phyloP scores from a whole-genome alignment of 2,888 invertebrate species.

The Campopleginae sp. region DNA sequence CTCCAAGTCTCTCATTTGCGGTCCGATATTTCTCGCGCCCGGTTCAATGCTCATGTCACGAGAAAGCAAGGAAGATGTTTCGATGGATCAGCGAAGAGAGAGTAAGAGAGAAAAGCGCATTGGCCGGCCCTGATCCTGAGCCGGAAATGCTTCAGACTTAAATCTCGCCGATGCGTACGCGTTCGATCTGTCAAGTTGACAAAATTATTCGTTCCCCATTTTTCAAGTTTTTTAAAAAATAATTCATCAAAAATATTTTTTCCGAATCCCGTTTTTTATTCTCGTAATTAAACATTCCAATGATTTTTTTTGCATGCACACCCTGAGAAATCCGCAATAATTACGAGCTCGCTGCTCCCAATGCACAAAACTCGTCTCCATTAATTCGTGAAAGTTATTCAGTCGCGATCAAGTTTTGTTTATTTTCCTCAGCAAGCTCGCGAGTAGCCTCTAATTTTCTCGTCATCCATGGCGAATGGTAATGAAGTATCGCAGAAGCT shows the following conservation, averaged over 20 bases:
- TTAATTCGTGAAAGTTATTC: conserved; percentile 40
- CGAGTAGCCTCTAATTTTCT: background rate
- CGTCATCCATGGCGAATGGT: background rate
- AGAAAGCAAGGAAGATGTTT: conserved; percentile 20
- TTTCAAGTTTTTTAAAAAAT: background rate
- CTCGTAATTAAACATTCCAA: too few relatives aligned
- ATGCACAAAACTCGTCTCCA: background rate
- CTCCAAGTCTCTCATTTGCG: conserved; percentile 62
- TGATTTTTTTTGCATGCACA: too few relatives aligned
- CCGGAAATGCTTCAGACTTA: conserved; percentile 52
- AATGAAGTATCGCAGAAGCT: background rate
- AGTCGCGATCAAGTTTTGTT: background rate
- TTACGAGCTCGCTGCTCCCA: background rate
- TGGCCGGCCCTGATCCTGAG: conserved; percentile 35
- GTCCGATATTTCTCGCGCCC: conserved; percentile 64
- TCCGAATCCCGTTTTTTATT: background rate
- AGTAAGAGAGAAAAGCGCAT: conserved; percentile 31
- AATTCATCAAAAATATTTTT: background rate
- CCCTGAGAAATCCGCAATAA: conserved; percentile 9
- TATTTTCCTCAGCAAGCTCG: background rate
- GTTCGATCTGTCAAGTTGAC: background rate
- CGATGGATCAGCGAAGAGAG: conserved; percentile 19
- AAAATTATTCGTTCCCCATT: background rate
- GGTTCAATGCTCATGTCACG: conserved; percentile 53
- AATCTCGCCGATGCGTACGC: background rate